Percentiles rank a stretch among this genome's conserved stretches.
phyloP scores from a whole-genome alignment of 2,113 vertebrate species.

The Taxidea taxus region DNA sequence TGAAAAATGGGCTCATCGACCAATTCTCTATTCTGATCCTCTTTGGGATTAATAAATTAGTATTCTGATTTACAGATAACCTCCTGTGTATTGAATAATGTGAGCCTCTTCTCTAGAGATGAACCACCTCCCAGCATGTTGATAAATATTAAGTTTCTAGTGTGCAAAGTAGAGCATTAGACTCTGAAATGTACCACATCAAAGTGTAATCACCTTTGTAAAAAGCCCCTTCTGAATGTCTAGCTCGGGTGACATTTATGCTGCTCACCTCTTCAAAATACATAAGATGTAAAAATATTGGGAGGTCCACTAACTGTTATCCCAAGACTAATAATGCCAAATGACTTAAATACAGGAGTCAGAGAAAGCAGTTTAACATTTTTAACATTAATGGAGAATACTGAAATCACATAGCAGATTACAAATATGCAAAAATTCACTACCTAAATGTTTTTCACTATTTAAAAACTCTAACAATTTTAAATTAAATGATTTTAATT shows the following conservation, averaged over 20 bases:
- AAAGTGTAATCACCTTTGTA: neutral
- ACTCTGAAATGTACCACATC: neutral
- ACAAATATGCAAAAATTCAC: neutral
- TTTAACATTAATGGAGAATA: conserved; percentile 16
- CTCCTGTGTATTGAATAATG: neutral
- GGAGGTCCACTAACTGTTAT: neutral
- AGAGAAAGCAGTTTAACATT: neutral
- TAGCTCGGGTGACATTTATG: neutral
- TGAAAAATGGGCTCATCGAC: conserved; percentile 13
- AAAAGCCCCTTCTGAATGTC: neutral
- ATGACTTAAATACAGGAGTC: neutral
- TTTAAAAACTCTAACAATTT: neutral
- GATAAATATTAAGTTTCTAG: neutral
- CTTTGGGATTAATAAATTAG: conserved; percentile 38
- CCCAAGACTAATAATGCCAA: neutral
- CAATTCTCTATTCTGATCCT: conserved; percentile 21
- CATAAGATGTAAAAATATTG: neutral
- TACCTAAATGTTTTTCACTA: neutral
- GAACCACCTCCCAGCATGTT: neutral
- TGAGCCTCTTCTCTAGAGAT: neutral
- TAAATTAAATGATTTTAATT: neutral
- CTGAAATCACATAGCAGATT: neutral
- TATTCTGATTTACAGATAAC: conserved; percentile 36
- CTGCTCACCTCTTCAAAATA: neutral
- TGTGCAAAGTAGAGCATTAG: neutral